Evolutionary conservation across 37 sponge, comb jelly and placozoan species (phyloP).

Genomic region (Mnemiopsis leidyi): DNA sequence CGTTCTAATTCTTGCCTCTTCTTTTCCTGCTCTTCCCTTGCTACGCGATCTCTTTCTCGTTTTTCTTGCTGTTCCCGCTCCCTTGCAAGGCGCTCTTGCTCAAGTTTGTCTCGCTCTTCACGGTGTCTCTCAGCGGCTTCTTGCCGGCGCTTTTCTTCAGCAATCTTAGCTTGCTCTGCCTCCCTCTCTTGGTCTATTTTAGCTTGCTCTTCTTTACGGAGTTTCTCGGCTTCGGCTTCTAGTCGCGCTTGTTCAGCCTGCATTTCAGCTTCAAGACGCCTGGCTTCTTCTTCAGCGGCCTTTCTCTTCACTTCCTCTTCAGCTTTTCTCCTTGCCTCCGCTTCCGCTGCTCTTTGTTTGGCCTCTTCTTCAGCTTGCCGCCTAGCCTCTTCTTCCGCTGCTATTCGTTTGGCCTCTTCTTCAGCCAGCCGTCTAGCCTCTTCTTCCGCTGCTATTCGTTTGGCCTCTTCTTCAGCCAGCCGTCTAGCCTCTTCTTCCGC

Average conservation of each 20-base stretch:
- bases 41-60: background rate
- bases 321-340: background rate
- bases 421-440: background rate
- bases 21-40: background rate
- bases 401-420: background rate
- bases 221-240: background rate
- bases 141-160: background rate
- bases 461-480: background rate
- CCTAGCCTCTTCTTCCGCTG: background rate
- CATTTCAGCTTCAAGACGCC: background rate
- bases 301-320: background rate
- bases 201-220: background rate
- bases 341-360: background rate
- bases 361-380: slow-evolving; percentile 7
- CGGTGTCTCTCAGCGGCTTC: background rate
- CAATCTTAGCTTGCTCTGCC: background rate
- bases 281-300: background rate
- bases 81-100: background rate
- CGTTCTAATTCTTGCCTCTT: background rate
- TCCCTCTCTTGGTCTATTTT: background rate
- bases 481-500: background rate
- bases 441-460: background rate
- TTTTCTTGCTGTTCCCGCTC: background rate
- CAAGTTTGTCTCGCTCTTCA: background rate
- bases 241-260: background rate